phyloP scores from a whole-genome alignment of 1,140 invertebrate species.

The Leptestheria dahalacensis region DNA sequence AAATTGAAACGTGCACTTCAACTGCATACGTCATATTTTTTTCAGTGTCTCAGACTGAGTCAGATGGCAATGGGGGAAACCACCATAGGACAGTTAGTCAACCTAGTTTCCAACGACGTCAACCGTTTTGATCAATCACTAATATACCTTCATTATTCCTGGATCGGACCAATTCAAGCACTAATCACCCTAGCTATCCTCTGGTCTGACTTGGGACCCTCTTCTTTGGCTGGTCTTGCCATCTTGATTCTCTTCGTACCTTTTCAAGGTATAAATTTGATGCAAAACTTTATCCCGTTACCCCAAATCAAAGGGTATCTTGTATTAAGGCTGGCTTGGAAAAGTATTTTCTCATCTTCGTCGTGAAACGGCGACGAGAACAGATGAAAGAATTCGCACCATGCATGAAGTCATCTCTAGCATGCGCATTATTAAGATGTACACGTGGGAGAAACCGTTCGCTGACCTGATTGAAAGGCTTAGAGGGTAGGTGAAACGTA shows the following conservation, averaged over 20 bases:
- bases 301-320: background rate
- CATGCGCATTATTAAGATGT: constrained; percentile 37
- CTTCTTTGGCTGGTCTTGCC: constrained; percentile 57
- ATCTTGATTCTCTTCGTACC: constrained; percentile 67
- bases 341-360: constrained; percentile 46
- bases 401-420: constrained; percentile 74
- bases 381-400: constrained; percentile 63
- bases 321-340: constrained; percentile 42
- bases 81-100: constrained; percentile 75
- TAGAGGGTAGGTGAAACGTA: constrained; percentile 21
- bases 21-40: constrained; percentile 10
- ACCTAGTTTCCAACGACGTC: constrained; percentile 80
- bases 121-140: constrained; percentile 28
- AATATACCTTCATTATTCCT: constrained; percentile 36
- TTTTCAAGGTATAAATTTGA: constrained; percentile 45
- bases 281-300: background rate
- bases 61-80: constrained; percentile 54
- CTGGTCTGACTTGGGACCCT: constrained; percentile 52
- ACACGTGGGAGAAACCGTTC: constrained; percentile 27
- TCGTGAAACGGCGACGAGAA: constrained; percentile 43
- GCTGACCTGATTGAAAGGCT: constrained; percentile 20
- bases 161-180: constrained; percentile 57
- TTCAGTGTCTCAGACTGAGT: constrained; percentile 35
- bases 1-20: no score
- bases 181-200: constrained; percentile 57